Base-by-base conservation (phyloP, 2,888 invertebrate species). In the Mylabris sibirica region DNA sequence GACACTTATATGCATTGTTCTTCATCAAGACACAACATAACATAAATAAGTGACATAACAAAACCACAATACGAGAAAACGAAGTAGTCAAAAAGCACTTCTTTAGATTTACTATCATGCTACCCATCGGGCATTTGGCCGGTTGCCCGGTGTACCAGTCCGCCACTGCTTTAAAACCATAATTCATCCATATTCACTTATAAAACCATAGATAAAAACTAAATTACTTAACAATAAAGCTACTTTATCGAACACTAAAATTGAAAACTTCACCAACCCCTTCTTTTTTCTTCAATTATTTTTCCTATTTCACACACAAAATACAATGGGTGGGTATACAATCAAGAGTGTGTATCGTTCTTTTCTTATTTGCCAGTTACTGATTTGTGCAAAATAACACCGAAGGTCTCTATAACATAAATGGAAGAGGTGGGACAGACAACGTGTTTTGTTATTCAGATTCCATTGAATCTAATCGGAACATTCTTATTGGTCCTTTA, bases 401-500 rank as follows among this genome's bases (percentile, higher is more conserved):
- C 67, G 70, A 69, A 70, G 70, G 60, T 44, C 44, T 72, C 20
- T 49, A 30, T 49, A n/a, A 49, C 2, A 20, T 69, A 70, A 69
- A 74, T 75, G 76, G 76, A 74, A 75, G 75, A 74, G 67, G 70
- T 71, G 61, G 69, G 67, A 12, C 12, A 53, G 70, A 72, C 70
- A 69, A 70, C 68, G 59, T 57, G 68, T 74, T 76, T 74, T 67
- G 71, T 70, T 72, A 74, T 73, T 69, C 70, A 68, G 74, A 74
- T 74, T 64, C 74, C 72, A 75, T 75, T 74, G 74, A 75, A 74
- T 75, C 71, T 75, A 75, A 75, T 74, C 71, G 72, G 68, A 69
- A 73, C 69, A 26, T 71, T 74, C 75, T 74, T 74, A 76, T 75
- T 75, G 75, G 76, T 70, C 68, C 73, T 72, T 73, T 73, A 24